phyloP scores from a whole-genome alignment of 53 echinoderm and acorn worm species.

The Antedon mediterranea region DNA sequence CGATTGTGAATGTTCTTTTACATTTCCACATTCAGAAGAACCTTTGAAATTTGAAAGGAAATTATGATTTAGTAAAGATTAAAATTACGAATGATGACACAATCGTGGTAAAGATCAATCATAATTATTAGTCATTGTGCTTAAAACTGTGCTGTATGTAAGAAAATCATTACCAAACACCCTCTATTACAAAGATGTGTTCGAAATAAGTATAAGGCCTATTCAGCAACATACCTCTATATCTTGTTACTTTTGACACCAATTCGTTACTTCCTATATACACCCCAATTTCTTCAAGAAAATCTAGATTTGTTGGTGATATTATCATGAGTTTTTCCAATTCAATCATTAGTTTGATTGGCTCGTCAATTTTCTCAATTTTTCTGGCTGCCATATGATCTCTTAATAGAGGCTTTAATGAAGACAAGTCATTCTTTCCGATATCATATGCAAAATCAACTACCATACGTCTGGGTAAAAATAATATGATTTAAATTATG shows the following conservation, averaged over 20 bases:
- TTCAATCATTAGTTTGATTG: not conserved
- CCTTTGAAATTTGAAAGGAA: too few species aligned
- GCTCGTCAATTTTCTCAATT: not conserved
- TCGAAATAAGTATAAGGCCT: too few species aligned
- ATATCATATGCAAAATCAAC: not conserved
- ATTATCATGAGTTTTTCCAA: not conserved
- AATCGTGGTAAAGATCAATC: too few species aligned
- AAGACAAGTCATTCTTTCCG: not conserved
- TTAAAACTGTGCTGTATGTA: too few species aligned
- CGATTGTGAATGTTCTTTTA: too few species aligned
- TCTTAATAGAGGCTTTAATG: not conserved
- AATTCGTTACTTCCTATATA: not conserved
- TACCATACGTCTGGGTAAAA: not conserved
- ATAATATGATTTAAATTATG: too few species aligned
- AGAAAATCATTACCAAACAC: too few species aligned
- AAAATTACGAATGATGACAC: too few species aligned
- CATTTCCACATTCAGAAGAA: too few species aligned
- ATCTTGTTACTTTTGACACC: not conserved
- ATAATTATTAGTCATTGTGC: too few species aligned
- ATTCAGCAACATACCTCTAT: not conserved
- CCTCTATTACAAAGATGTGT: too few species aligned
- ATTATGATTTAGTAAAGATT: too few species aligned
- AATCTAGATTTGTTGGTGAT: not conserved
- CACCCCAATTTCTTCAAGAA: not conserved
- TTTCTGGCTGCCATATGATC: not conserved